Percentiles rank a stretch among this genome's conserved stretches.
These are phyloP conservation scores for Akabosia matsudoensis DNA, from an alignment of 1,140 invertebrate species.

Conservation along the genomic window DNA sequence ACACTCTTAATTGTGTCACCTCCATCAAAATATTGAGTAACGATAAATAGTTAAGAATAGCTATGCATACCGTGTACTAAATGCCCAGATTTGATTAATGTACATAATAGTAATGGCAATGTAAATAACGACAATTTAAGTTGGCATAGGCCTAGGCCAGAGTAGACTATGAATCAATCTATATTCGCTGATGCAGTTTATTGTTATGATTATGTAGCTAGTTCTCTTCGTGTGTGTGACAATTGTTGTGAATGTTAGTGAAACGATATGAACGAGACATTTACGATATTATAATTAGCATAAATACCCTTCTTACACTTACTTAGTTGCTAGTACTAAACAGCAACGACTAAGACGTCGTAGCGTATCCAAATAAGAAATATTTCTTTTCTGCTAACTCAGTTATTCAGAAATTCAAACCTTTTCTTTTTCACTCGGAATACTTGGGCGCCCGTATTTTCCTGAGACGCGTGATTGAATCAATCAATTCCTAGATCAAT, in stretches of 20 bases:
- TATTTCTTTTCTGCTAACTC: background rate
- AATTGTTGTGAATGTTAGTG: background rate
- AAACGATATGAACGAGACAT: background rate
- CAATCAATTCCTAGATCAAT: background rate
- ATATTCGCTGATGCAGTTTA: background rate
- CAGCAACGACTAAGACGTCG: background rate
- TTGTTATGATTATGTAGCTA: background rate
- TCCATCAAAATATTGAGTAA: too few relatives aligned
- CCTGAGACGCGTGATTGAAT: background rate
- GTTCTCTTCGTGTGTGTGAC: background rate
- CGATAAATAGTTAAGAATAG: too few relatives aligned
- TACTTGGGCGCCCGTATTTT: background rate
- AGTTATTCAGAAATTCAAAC: too few relatives aligned
- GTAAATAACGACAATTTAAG: too few relatives aligned
- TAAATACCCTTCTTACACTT: too few relatives aligned
- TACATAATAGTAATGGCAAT: too few relatives aligned
- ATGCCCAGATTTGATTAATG: too few relatives aligned
- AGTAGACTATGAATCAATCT: background rate
- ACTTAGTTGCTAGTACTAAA: background rate
- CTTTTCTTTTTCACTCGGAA: background rate
- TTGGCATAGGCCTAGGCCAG: too few relatives aligned
- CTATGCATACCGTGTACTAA: too few relatives aligned
- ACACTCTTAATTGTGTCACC: constrained; percentile 52
- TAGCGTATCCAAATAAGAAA: background rate
- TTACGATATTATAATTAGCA: background rate